Evolutionary conservation across 2,888 invertebrate species (phyloP).

Genomic region (Plebejus anna): DNA sequence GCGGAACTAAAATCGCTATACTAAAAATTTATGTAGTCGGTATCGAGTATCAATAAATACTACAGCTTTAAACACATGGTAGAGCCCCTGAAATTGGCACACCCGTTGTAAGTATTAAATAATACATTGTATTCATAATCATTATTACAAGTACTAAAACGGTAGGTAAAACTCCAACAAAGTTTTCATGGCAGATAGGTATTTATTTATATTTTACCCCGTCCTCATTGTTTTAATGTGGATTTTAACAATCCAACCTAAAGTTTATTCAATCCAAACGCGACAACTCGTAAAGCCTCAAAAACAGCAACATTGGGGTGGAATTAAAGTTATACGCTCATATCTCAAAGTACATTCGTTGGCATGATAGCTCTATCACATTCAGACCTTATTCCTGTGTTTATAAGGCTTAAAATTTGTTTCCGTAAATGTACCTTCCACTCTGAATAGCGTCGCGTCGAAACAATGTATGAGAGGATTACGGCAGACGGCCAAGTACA

Average conservation of each 20-base stretch:
- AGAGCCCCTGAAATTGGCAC: too few species aligned
- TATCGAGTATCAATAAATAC: too few species aligned
- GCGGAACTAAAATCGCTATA: too few species aligned
- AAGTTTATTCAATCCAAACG: constrained; percentile 2
- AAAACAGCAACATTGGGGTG: constrained; percentile 9
- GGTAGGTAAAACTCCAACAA: not conserved
- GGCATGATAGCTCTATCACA: not conserved
- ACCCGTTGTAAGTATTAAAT: too few species aligned
- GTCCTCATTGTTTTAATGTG: not conserved
- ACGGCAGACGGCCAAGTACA: constrained; percentile 3
- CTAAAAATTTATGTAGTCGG: too few species aligned
- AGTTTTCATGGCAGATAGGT: not conserved
- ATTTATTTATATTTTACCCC: not conserved
- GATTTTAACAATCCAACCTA: constrained; percentile 1
- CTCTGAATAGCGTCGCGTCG: constrained; percentile 5
- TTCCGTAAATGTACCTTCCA: not conserved
- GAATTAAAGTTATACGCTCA: constrained; percentile 17
- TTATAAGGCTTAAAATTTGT: not conserved
- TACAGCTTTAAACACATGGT: too few species aligned
- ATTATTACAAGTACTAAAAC: not conserved
- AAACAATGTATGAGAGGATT: constrained; percentile 12
- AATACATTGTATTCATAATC: not conserved
- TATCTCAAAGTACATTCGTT: not conserved
- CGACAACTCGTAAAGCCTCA: constrained; percentile 14
- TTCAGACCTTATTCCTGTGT: not conserved